Evolutionary conservation across 1,140 invertebrate species (phyloP).

Genomic region (Drosophila parvula): DNA sequence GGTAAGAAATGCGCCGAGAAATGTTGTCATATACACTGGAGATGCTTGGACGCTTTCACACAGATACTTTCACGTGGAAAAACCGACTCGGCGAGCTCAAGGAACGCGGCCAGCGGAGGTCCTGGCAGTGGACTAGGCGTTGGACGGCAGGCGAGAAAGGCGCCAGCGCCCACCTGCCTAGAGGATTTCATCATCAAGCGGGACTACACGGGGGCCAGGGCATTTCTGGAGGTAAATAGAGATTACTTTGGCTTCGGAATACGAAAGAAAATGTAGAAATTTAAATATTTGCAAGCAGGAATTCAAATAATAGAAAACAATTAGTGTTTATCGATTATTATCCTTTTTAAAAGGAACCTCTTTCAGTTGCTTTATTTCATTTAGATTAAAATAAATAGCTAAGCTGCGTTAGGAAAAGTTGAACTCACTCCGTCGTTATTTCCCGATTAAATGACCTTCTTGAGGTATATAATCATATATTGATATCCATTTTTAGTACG

Average conservation of each 20-base stretch:
- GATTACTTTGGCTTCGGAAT: background rate
- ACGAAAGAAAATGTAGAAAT: background rate
- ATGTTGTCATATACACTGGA: constrained; percentile 38
- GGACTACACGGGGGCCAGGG: constrained; percentile 97
- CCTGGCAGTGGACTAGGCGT: constrained; percentile 38
- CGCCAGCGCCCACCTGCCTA: constrained; percentile 89
- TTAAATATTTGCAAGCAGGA: background rate
- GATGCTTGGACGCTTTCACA: constrained; percentile 17
- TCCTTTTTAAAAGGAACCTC: background rate
- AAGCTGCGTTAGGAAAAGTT: too few relatives aligned
- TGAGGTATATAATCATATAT: background rate
- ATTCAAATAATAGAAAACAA: background rate
- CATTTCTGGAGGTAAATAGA: constrained; percentile 91
- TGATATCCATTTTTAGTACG: constrained; percentile 40
- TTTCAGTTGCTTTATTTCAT: background rate
- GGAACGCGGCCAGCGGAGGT: constrained; percentile 75
- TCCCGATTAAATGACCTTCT: background rate
- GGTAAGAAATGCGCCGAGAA: constrained; percentile 67
- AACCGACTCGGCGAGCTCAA: constrained; percentile 86
- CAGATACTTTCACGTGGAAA: constrained; percentile 90
- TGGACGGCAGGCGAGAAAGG: constrained; percentile 73
- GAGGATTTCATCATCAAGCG: constrained; percentile 95
- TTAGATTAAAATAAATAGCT: background rate
- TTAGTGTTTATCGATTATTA: background rate
- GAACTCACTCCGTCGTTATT: background rate